phyloP scores from a whole-genome alignment of 2,888 invertebrate species.

The Eucera pruinosa region DNA sequence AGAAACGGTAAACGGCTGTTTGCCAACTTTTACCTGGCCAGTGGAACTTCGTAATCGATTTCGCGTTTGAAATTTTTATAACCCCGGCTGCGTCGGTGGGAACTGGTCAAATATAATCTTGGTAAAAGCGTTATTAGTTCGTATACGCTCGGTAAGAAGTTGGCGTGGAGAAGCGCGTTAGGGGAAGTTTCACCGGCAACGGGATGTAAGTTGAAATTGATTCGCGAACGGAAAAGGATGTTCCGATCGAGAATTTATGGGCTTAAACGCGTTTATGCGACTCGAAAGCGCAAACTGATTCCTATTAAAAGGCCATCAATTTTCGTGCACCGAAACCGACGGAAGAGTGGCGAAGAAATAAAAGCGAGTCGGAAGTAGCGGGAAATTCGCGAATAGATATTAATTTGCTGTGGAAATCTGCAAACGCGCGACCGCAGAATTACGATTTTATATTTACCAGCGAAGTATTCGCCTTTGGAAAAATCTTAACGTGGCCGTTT shows the following conservation, averaged over 20 bases:
- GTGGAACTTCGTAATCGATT: slow-evolving; percentile 35
- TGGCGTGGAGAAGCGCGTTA: slow-evolving; percentile 14
- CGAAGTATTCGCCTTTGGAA: too few relatives aligned
- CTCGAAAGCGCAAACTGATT: neutral
- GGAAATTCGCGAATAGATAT: too few relatives aligned
- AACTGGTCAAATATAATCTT: slow-evolving; percentile 31
- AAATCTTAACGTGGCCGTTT: too few relatives aligned
- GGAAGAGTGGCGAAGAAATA: too few relatives aligned
- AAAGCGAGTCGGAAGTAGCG: too few relatives aligned
- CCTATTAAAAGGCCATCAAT: too few relatives aligned
- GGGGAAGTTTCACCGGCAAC: slow-evolving; percentile 11
- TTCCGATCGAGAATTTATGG: neutral
- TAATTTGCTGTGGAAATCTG: too few relatives aligned
- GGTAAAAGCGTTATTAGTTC: slow-evolving; percentile 36
- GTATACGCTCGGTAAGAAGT: slow-evolving; percentile 31
- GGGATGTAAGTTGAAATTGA: slow-evolving; percentile 13
- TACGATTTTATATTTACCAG: too few relatives aligned
- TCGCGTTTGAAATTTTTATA: slow-evolving; percentile 9
- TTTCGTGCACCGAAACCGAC: too few relatives aligned
- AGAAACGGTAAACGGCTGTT: neutral
- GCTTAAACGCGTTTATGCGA: neutral
- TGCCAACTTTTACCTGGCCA: neutral
- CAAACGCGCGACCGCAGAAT: too few relatives aligned
- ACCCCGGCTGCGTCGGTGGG: neutral
- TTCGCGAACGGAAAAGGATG: neutral